Percentiles rank a stretch among this genome's conserved stretches.
Evolutionary conservation across 2,888 invertebrate species (phyloP).

Genomic region (Megastigmus dorsalis): DNA sequence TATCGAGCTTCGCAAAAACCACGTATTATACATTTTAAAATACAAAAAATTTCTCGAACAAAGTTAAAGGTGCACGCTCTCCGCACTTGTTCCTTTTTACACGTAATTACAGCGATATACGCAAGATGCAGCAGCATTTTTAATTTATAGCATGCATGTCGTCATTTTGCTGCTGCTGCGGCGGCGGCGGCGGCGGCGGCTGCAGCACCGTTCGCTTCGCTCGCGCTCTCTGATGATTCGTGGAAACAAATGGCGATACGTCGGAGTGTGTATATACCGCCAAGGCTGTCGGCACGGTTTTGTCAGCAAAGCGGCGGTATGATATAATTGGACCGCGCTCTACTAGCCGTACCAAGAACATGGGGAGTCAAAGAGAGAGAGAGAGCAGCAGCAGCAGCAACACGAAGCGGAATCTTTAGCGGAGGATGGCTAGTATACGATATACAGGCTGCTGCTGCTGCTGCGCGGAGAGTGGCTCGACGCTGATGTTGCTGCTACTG

Average conservation of each 20-base stretch:
- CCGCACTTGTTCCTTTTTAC: neutral
- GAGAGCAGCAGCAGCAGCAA: no score
- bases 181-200: conserved; percentile 8
- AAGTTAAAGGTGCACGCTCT: neutral
- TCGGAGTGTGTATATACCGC: conserved; percentile 50
- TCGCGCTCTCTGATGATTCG: conserved; percentile 42
- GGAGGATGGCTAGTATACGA: conserved; percentile 65
- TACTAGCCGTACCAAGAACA: conserved; percentile 63
- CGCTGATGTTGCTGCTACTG: no score
- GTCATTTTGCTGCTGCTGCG: conserved; percentile 43
- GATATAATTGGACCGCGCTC: conserved; percentile 69
- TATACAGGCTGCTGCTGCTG: no score
- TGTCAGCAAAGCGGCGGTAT: conserved; percentile 59
- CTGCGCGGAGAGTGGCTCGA: no score
- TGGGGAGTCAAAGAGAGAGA: no score
- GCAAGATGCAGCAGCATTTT: conserved; percentile 15
- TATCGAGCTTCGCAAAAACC: no score
- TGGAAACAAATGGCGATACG: conserved; percentile 51
- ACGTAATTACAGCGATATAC: conserved; percentile 7
- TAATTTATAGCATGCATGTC: conserved; percentile 38
- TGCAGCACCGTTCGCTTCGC: no score
- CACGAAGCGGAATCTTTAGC: conserved; percentile 57
- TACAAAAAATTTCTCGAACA: neutral
- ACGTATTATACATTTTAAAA: no score
- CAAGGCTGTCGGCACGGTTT: conserved; percentile 55